Conservation (phyloP, 2,797 vertebrate genomes). For the Uromys caudimaculatus region DNA sequence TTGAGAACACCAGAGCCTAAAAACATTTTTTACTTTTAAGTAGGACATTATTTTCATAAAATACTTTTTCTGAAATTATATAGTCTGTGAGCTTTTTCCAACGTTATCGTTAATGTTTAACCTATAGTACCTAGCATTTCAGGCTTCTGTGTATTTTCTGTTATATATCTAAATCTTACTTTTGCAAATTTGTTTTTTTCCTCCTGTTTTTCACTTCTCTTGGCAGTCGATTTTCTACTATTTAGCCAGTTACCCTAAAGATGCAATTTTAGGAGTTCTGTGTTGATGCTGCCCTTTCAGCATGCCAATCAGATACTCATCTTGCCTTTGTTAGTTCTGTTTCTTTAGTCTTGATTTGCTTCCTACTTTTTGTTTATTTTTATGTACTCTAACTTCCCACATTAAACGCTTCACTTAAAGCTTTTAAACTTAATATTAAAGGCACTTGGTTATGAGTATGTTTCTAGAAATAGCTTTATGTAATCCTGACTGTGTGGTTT, state of each 20-base stretch:
- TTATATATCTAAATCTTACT: not conserved
- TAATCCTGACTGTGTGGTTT: not conserved
- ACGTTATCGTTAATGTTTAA: conserved; percentile 14
- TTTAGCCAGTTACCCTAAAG: not conserved
- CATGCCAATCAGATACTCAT: not conserved
- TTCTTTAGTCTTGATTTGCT: conserved; percentile 19
- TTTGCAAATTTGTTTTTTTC: conserved; percentile 31
- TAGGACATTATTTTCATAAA: conserved; percentile 20
- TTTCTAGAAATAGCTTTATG: conserved; percentile 46
- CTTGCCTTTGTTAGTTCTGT: conserved; percentile 35
- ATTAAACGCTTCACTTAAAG: conserved; percentile 44
- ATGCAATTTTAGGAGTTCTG: not conserved
- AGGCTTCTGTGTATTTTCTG: not conserved
- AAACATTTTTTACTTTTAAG: not conserved
- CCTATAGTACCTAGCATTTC: not conserved
- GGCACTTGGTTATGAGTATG: not conserved
- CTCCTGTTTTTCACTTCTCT: not conserved
- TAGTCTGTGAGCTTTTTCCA: conserved; percentile 11
- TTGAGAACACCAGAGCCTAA: not conserved
- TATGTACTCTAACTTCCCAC: not conserved
- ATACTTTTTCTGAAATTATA: conserved; percentile 3
- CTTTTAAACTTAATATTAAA: conserved; percentile 22
- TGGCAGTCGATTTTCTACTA: not conserved
- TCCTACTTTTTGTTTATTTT: conserved; percentile 6
- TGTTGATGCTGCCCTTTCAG: not conserved